phyloP scores from a whole-genome alignment of 2,888 invertebrate species.

The Tenodera sinensis region DNA sequence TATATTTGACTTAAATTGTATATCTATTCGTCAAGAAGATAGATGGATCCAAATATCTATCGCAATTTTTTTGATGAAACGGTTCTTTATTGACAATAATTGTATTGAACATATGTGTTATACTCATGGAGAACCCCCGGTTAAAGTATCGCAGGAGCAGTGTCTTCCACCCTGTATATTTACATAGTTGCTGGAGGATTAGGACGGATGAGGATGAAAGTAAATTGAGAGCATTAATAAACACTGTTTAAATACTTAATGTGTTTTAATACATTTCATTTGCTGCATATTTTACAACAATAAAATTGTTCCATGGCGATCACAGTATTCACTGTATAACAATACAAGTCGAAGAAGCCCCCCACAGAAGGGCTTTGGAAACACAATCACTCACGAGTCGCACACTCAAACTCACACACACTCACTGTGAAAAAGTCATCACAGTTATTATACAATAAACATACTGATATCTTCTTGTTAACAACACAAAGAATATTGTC shows the following conservation, averaged over 20 bases:
- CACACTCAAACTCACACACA: neutral
- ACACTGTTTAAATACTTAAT: neutral
- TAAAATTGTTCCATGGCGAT: neutral
- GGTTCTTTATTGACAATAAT: too few relatives aligned
- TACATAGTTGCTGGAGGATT: neutral
- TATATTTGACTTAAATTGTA: too few relatives aligned
- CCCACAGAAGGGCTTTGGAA: neutral
- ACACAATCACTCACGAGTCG: neutral
- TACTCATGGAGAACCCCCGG: too few relatives aligned
- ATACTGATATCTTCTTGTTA: neutral
- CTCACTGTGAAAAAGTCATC: neutral
- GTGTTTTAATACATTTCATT: neutral
- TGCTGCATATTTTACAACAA: neutral
- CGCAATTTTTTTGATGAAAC: too few relatives aligned
- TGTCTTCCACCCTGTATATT: too few relatives aligned
- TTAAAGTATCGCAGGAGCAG: too few relatives aligned
- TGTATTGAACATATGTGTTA: too few relatives aligned
- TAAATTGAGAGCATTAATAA: neutral
- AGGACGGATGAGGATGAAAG: neutral
- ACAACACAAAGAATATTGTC: neutral
- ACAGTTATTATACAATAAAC: neutral
- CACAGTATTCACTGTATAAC: neutral
- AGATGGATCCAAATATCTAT: too few relatives aligned
- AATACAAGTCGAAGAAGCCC: neutral
- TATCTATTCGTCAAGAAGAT: too few relatives aligned